Evolutionary conservation across 2,113 vertebrate genomes (phyloP), one percentile per base, ranked within the genome.

Genomic region (Gambusia holbrooki): DNA sequence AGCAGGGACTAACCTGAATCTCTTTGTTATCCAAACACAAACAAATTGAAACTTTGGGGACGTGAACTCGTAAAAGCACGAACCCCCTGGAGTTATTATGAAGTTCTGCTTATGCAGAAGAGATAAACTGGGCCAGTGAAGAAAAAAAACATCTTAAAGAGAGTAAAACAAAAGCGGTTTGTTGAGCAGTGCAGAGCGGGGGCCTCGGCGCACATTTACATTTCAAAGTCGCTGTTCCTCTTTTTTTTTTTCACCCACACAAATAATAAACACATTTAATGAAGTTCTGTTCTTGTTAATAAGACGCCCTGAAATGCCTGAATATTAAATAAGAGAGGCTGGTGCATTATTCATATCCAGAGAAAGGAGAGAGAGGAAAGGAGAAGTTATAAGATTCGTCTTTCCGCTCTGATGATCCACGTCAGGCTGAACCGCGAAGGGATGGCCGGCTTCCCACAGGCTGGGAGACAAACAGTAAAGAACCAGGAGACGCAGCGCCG

Each of bases 211-310:
- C 71, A 83, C 72, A 93, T 93, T 93, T 84, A 82, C 91, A 93
- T 92, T 93, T 94, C 89, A 93, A 93, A 92, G 89, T 71, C 69
- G 6, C 69, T 89, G 37, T 71, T 72, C 71, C 35, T 37, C 35
- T 37, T 37, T 2, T 11, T 37, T 79, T 83, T 78, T 74, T 64
- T 40, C 40, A 48, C 37, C 73, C 37, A 62, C 71, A 77, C 81
- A 88, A 89, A 92, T 82, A 90, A 89, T 83, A 91, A 93, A 93
- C 89, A 88, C 77, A 84, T 80, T 88, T 92, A 92, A 93, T 93
- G 89, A 90, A 88, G 81, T 91, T 90, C 78, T 14, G 73, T 79
- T 93, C 85, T 88, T 80, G 88, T 92, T 91, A 90, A 90, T 91
- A 92, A 88, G 75, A 76, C 82, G 83, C 83, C 84, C 84, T 78